phyloP scores from a whole-genome alignment of 2,888 invertebrate genomes.

The Nomada fucata region DNA sequence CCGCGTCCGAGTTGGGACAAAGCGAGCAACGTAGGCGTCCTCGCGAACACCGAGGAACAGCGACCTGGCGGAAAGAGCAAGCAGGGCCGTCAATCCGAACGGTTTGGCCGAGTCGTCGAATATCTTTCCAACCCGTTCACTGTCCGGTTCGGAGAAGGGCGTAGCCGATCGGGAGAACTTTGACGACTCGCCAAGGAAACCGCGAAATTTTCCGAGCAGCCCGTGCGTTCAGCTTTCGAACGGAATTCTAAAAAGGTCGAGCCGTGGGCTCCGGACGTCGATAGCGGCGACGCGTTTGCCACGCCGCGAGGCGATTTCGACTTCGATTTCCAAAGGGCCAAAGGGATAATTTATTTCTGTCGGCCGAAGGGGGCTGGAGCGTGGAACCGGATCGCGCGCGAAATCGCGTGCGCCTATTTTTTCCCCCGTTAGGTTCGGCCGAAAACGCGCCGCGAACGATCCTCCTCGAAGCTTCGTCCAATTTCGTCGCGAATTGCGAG shows the following conservation, averaged over 20 bases:
- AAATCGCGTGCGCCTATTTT: too few relatives aligned
- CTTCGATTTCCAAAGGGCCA: too few relatives aligned
- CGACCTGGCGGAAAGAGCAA: too few relatives aligned
- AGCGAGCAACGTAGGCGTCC: neutral
- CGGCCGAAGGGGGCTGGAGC: conserved; percentile 30
- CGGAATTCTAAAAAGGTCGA: conserved; percentile 8
- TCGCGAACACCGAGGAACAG: neutral
- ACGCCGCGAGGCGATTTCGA: neutral
- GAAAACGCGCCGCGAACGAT: conserved; percentile 25
- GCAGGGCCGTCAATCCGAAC: conserved; percentile 15
- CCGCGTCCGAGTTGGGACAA: too few relatives aligned
- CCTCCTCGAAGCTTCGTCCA: conserved; percentile 32
- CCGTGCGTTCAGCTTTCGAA: neutral
- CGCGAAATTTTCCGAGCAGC: neutral
- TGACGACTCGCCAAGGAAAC: conserved; percentile 11
- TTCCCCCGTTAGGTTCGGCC: too few relatives aligned
- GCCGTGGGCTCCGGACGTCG: too few relatives aligned
- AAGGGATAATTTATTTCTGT: conserved; percentile 46
- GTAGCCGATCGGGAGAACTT: conserved; percentile 29
- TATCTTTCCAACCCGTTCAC: conserved; percentile 36
- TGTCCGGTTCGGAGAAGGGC: conserved; percentile 34
- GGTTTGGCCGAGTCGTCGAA: conserved; percentile 27
- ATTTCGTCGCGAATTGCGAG: neutral
- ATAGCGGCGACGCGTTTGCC: neutral
- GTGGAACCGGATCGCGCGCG: conserved; percentile 29